Evolutionary conservation across 2,888 invertebrate genomes (phyloP), one percentile per base, ranked within the genome.

Genomic region (Nesidiocoris tenuis): DNA sequence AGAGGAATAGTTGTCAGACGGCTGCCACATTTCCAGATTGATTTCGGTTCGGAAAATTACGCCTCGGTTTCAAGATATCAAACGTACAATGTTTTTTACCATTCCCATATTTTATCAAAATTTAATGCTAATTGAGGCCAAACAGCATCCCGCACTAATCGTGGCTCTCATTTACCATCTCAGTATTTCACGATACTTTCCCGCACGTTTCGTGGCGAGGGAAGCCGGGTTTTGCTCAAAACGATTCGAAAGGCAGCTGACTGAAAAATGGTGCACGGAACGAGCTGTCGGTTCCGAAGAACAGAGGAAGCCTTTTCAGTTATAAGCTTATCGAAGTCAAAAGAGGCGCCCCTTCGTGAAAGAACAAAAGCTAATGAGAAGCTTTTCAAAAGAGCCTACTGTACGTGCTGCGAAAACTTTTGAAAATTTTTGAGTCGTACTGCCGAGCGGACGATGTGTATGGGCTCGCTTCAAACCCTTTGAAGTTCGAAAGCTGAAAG

Each of bases 341-440:
- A 65, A 67, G 67, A 67, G 55, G 9, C 55, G 39, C 39, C 39
- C 39, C 39, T 39, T 39, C 55, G 54, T n/a, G 56, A 55, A 55
- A 21, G 55, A 21, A 56, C 18, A 67, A 67, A 67, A 67, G 67
- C 67, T 67, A 67, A 67, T 67, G 67, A 67, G 67, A 67, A 67
- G 67, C 22, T 17, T 67, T 67, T 56, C 67, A 56, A 56, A 67
- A 18, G 67, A 22, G 9, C 22, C 67, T 54, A 16, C 22, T 56
- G 67, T 7, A 7, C 55, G 21, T 19, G 54, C 67, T 56, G 56
- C 22, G 56, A 39, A 39, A 67, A 56, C 56, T 67, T 67, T 67
- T 67, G 67, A 67, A 55, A 18, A 55, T 67, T 66, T 65, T 67
- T 67, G 39, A 39, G 39, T 39, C 39, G 39, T 39, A 39, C 39